Evolutionary conservation across 2,888 invertebrate species (phyloP), one percentile per base, ranked within the genome.

Genomic region (Lepidochitona cinerea): DNA sequence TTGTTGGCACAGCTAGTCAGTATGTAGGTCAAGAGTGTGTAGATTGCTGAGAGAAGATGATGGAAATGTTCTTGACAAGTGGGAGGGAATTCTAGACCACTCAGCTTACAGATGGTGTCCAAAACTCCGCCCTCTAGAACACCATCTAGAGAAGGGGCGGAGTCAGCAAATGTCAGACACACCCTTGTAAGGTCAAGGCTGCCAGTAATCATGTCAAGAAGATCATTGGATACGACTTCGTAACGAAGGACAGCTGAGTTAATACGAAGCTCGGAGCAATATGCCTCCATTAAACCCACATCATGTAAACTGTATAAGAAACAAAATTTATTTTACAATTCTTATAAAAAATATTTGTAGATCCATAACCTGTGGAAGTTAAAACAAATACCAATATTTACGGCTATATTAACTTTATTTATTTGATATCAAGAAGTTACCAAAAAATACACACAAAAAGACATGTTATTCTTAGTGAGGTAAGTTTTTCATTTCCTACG

Each of bases 121-220:
- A 49, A 23, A 49, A n/a, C n/a, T n/a, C n/a, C n/a, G n/a, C n/a
- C n/a, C n/a, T n/a, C n/a, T n/a, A n/a, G 49, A 49, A 49, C 23
- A 4, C n/a, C 49, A 23, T 85, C 82, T 64, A 77, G 75, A 53
- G 87, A 76, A 14, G 83, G 83, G 29, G 81, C 81, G 1, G 84
- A 77, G 74, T 87, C 85, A 41, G 85, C 85, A 41, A 85, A 59
- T 23, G 80, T 75, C 3, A 83, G 76, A 76, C 85, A 86, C 1
- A 81, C 77, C 65, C 79, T 79, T 32, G 88, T 71, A 37, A 89
- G 77, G 0, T 76, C 74, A n/a, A 87, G 68, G 3, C 88, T 79
- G 36, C 81, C 76, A 37, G 77, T 74, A 71, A 87, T 85, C 82
- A 88, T 85, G 35, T 80, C 78, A 49, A 89, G 75, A n/a, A 87